Evolutionary conservation across 2,113 vertebrate species (phyloP), one percentile per base, ranked within the genome.

Genomic region (Embiotoca jacksoni): DNA sequence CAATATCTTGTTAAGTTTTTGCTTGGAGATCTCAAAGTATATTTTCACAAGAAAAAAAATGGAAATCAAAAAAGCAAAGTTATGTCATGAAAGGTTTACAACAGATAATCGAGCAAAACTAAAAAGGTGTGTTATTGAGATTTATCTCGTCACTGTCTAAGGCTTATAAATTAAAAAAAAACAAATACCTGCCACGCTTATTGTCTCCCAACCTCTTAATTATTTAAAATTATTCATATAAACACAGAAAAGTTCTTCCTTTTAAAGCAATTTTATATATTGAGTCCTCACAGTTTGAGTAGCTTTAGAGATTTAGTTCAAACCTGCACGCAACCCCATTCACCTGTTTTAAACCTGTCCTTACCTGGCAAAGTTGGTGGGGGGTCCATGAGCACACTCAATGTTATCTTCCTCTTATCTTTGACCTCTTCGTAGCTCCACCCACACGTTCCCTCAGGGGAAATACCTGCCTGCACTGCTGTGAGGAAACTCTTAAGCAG

Each of bases 381-480:
- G 4, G 36, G 41, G 68, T 33, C 52, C 53, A 60, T 77, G 60
- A 84, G 71, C 60, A 16, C 5, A 3, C 64, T 72, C 72, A 60
- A 57, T 79, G 63, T 84, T 78, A 23, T 72, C 68, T 72, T 68
- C 53, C 32, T 31, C 49, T 83, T 81, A 81, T 83, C 83, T 80
- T 66, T 78, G 79, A 87, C 84, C 81, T 58, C 58, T 53, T 36
- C 3, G 9, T 33, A 46, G 75, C 59, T 77, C 86, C 84, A 7
- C 77, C 84, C 37, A 53, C 77, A 65, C 60, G 46, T 59, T 37
- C 77, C 87, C 82, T 79, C 41, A 3, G 59, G 86, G 73, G 39
- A 79, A 86, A 91, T 93, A 82, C 90, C 86, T 88, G 62, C 2
- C 47, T 53, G 32, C 62, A 50, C 41, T 9, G 60, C 39, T 52